Conservation (phyloP, 2,888 invertebrate species). For the Phengaris alcon region DNA sequence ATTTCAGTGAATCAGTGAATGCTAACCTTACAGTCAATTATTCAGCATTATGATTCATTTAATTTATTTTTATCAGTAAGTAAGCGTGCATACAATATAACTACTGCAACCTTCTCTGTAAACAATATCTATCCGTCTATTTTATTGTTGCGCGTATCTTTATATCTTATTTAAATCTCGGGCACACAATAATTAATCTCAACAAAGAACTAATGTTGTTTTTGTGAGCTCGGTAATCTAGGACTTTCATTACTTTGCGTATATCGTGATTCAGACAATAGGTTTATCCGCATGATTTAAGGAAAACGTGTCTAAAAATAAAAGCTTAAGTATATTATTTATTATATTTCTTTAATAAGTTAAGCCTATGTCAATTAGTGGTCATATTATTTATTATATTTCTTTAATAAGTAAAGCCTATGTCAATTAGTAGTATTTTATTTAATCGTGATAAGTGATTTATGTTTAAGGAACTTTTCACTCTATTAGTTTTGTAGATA, state of each 20-base stretch:
- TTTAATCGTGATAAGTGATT: too few species aligned
- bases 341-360: background rate
- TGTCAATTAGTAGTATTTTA: background rate
- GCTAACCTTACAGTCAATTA: background rate
- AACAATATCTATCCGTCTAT: slow-evolving; percentile 33
- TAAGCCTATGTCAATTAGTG: background rate
- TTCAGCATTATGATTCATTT: slow-evolving; percentile 15
- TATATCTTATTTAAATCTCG: slow-evolving; percentile 39
- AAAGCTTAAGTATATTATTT: background rate
- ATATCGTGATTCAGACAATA: slow-evolving; percentile 1
- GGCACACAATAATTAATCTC: slow-evolving; percentile 35
- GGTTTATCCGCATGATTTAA: background rate
- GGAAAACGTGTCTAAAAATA: background rate
- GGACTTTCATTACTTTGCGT: background rate
- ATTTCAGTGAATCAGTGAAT: background rate
- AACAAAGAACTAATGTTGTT: slow-evolving; percentile 31
- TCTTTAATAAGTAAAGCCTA: background rate
- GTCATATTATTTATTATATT: background rate
- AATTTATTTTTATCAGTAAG: background rate
- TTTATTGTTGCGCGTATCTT: slow-evolving; percentile 36
- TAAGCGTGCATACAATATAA: slow-evolving; percentile 29
- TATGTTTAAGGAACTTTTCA: too few species aligned
- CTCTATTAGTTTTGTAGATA: too few species aligned
- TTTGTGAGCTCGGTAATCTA: background rate
- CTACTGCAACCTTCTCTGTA: slow-evolving; percentile 33